These are phyloP conservation scores for Uria lomvia DNA, from an alignment of 2,113 vertebrate species.

Conservation along the genomic window DNA sequence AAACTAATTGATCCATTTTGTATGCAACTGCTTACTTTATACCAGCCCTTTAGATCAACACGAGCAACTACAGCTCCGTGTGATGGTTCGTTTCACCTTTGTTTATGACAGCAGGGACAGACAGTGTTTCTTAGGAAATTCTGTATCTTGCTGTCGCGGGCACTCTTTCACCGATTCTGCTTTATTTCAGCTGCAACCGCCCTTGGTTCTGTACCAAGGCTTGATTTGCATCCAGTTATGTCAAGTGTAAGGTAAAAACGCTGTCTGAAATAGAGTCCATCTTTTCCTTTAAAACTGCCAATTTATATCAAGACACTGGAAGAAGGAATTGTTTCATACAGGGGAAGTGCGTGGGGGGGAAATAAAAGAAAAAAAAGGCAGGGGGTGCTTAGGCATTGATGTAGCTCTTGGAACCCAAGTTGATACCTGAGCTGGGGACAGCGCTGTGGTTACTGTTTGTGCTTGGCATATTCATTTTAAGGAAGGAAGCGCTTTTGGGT, in stretches of 20 bases:
- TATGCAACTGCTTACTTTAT: not conserved
- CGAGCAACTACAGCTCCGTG: not conserved
- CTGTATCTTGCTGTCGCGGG: not conserved
- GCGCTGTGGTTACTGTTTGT: not conserved
- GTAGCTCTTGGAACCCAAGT: not conserved
- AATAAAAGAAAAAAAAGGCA: not conserved
- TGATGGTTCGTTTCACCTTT: not conserved
- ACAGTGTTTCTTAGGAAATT: not conserved
- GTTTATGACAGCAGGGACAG: not conserved
- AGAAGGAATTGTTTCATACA: not conserved
- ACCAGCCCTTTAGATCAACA: not conserved
- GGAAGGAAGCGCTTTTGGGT: not conserved
- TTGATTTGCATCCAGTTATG: not conserved
- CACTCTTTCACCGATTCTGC: not conserved
- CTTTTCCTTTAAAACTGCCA: not conserved
- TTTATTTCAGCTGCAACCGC: not conserved
- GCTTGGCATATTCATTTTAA: not conserved
- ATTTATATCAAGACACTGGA: not conserved
- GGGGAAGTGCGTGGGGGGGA: accelerated
- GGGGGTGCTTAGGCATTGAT: not conserved
- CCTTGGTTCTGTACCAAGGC: not conserved
- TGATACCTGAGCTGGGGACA: not conserved
- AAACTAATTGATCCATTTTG: not conserved
- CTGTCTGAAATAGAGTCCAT: not conserved
- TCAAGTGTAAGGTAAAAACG: not conserved